Base-by-base conservation (phyloP, 2,888 invertebrate species). In the Palloptera scutellata region DNA sequence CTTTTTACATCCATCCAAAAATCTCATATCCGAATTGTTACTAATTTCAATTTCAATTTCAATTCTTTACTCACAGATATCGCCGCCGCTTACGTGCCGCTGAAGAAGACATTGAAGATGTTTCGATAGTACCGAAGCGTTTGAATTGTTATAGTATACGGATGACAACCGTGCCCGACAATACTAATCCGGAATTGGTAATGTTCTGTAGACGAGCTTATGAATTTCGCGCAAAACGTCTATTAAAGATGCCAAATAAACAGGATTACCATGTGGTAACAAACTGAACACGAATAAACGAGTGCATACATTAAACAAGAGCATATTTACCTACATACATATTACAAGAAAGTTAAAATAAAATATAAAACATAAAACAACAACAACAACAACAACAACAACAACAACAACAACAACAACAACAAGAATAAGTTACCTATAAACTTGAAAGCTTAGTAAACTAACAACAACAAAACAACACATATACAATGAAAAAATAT, bases 161-260 rank as follows among this genome's bases (percentile, higher is more conserved):
- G 52, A 76, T 77, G 30, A 81, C 82, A 48, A 77, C 78, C 51
- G 91, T 85, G 83, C 91, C 86, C 85, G 91, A 86, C 86, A 90
- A 75, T 68, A 89, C 91, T 61, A 89, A 91, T 66, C 88, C 91
- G 10, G 97, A 97, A 79, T 90, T 95, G 84, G 94, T 98, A 54
- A 94, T 97, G 84, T 95, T 97, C 87, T 97, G 97, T 86, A 91
- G 96, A 60, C 92, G 94, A 77, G 93, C 97, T 69, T 98, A 97
- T 87, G 97, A 98, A 86, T 96, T 95, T 87, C 89, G 96, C 76
- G 92, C 94, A 78, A 96, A 95, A 83, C 83, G 85, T 69, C 78
- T 85, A 70, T 79, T 85, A 70, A 85, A 85, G 77, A 77, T 83
- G 79, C 83, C 84, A 72, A 83, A 81, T 69, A 83, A 83, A 73